These are phyloP conservation scores for Stenotaenia linearis DNA, from an alignment of 2,888 invertebrate species.

Conservation along the genomic window DNA sequence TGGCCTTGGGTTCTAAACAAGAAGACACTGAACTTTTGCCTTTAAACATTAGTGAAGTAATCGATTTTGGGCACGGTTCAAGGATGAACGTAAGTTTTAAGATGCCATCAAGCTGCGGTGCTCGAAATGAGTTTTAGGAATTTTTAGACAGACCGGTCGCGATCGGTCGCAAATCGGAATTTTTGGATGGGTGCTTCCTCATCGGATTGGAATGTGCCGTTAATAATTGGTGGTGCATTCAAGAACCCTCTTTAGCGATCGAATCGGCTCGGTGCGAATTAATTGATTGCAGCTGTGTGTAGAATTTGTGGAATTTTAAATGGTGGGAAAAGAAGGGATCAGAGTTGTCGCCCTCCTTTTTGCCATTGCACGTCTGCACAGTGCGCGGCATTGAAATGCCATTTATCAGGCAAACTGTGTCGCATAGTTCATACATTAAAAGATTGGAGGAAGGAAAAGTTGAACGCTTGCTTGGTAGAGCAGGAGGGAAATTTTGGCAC, in stretches of 20 bases:
- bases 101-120: too few relatives aligned
- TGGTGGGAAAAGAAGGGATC: neutral
- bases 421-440: conserved; percentile 8
- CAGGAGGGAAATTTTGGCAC: neutral
- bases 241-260: neutral
- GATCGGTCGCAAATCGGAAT: too few relatives aligned
- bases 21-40: too few relatives aligned
- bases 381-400: neutral
- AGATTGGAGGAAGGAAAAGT: conserved; percentile 15
- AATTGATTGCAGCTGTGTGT: neutral
- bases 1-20: too few relatives aligned
- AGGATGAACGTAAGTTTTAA: too few relatives aligned
- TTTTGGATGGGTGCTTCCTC: too few relatives aligned
- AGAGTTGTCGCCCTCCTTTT: neutral
- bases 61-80: too few relatives aligned
- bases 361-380: neutral
- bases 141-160: too few relatives aligned
- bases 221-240: neutral
- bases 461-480: conserved; percentile 11
- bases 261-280: neutral
- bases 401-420: neutral
- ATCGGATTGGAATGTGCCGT: too few relatives aligned
- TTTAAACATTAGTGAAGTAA: too few relatives aligned
- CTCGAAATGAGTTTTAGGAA: too few relatives aligned
- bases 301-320: neutral